Evolutionary conservation across 2,113 vertebrate species (phyloP).

Genomic region (Rhombomys opimus): DNA sequence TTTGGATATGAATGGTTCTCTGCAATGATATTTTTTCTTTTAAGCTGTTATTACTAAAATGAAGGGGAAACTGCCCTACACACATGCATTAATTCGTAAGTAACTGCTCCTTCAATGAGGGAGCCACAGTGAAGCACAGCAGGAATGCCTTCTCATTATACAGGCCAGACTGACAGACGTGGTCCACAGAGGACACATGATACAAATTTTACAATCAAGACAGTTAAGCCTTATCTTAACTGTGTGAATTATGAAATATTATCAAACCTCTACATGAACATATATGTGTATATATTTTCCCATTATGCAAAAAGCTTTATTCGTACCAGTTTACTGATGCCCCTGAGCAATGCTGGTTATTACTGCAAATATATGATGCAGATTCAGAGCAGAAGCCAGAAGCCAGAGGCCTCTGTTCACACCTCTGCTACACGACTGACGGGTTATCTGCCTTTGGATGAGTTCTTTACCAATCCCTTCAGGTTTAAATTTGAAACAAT

Average conservation of each 20-base stretch:
- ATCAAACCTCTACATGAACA: conserved; percentile 25
- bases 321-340: conserved; percentile 47
- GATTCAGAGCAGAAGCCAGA: neutral
- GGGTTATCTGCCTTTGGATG: neutral
- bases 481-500: conserved; percentile 33
- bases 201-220: conserved; percentile 34
- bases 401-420: neutral
- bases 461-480: conserved; percentile 1
- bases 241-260: conserved; percentile 23
- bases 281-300: neutral
- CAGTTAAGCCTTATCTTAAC: conserved; percentile 40
- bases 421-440: neutral
- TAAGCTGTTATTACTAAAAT: neutral
- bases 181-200: conserved; percentile 16
- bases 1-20: conserved; percentile 32
- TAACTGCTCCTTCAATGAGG: neutral
- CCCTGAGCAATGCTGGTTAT: neutral
- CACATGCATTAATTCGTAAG: conserved; percentile 5
- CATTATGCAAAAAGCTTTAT: conserved; percentile 38
- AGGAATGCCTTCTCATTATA: neutral
- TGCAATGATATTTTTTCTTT: conserved; percentile 34
- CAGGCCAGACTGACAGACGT: neutral
- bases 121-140: neutral
- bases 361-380: neutral
- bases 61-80: neutral